Evolutionary conservation across 2,888 invertebrate genomes (phyloP).

Genomic region (Eristalis intricaria): DNA sequence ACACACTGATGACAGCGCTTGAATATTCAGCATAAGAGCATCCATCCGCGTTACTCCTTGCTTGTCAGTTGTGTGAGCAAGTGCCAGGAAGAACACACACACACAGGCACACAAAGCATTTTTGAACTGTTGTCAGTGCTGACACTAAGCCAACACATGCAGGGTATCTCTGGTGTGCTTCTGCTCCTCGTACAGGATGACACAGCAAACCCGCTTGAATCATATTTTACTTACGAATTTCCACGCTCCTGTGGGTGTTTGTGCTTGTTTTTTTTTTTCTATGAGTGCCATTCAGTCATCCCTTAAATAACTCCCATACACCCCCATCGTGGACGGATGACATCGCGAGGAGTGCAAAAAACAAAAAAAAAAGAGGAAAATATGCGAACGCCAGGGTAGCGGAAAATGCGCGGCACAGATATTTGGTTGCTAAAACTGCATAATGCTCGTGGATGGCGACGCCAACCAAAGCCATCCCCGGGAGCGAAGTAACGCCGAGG

Average conservation of each 20-base stretch:
- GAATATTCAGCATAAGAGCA: constrained; percentile 56
- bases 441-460: constrained; percentile 1
- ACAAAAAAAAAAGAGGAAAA: constrained; percentile 5
- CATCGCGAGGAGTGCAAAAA: too few relatives aligned
- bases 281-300: constrained; percentile 25
- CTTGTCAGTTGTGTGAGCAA: constrained; percentile 28
- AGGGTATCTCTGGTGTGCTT: constrained; percentile 6
- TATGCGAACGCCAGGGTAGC: constrained; percentile 18
- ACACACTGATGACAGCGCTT: constrained; percentile 65
- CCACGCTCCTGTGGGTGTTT: constrained; percentile 2
- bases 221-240: constrained; percentile 41
- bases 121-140: constrained; percentile 1
- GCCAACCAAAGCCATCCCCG: background rate
- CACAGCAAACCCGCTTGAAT: constrained; percentile 42
- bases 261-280: constrained; percentile 16
- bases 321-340: background rate
- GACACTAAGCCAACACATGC: constrained; percentile 54
- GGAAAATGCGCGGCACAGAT: constrained; percentile 45
- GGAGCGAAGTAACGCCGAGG: background rate
- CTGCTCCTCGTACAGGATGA: constrained; percentile 22
- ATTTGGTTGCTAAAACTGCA: constrained; percentile 53
- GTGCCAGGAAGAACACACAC: constrained; percentile 38
- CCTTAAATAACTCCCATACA: constrained; percentile 53
- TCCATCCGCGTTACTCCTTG: constrained; percentile 20
- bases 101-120: constrained; percentile 31